Percentiles rank a stretch among this genome's conserved stretches.
Conservation (phyloP, 2,113 vertebrate genomes). For the Pelecanus crispus region DNA sequence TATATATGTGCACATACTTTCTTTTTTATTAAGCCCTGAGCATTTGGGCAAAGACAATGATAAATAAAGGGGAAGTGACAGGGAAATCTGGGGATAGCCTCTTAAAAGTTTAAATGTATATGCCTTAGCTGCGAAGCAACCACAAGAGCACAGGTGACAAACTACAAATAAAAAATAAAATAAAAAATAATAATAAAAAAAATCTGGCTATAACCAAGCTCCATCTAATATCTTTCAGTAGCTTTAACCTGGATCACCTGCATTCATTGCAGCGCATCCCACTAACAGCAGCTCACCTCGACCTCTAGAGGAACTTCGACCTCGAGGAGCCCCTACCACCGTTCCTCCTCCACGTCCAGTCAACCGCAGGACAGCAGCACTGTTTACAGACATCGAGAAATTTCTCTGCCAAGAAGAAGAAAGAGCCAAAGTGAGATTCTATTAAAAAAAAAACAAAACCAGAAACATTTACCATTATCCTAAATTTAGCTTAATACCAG, state of each 20-base stretch:
- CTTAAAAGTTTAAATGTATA: background rate
- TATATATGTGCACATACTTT: background rate
- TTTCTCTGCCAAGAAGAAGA: conserved; percentile 86
- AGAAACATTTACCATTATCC: background rate
- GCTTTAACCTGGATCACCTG: background rate
- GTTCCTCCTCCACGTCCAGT: conserved; percentile 87
- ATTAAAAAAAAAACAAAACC: background rate
- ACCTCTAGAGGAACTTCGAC: conserved; percentile 97
- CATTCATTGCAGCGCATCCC: background rate
- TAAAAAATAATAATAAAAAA: too few relatives aligned
- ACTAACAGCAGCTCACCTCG: conserved; percentile 82
- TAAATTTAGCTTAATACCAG: background rate
- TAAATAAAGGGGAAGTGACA: background rate
- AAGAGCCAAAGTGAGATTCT: background rate
- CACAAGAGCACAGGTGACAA: background rate
- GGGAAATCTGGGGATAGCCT: background rate
- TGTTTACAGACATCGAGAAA: conserved; percentile 99
- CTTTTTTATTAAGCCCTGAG: background rate
- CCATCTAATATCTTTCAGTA: background rate
- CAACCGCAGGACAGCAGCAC: conserved; percentile 91
- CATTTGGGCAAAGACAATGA: background rate
- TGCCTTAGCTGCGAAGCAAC: background rate
- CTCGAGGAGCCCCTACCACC: conserved; percentile 90
- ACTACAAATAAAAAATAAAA: background rate
- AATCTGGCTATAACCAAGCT: background rate